Evolutionary conservation across 1,140 invertebrate species (phyloP), one percentile per base, ranked within the genome.

Genomic region (Reticulitermes speratus): DNA sequence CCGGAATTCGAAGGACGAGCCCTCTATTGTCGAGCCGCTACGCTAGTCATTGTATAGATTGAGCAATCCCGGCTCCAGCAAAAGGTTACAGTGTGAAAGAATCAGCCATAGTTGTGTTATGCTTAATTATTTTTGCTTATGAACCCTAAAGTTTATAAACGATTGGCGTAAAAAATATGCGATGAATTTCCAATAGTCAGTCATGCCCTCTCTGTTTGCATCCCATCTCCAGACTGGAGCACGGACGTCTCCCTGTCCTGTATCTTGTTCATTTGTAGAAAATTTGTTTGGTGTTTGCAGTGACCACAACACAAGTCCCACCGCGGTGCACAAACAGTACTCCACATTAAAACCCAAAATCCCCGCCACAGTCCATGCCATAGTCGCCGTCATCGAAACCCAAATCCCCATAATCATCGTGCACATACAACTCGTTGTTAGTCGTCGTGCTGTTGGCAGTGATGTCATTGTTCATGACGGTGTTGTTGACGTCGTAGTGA

Each of bases 291-390:
- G 65, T 75, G 65, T 75, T 75, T 55, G 19, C 52, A 55, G 52
- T 21, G 52, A 55, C 16, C 16, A 14, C 48, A 48, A 48, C 38
- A 38, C 38, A 38, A 38, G 38, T 5, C 38, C 38, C 38, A 38
- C 38, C 38, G 38, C 38, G 38, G 38, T 5, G 38, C 38, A 38
- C 38, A 38, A 2, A 38, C 2, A 38, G 2, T 25, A 14, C 44
- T 6, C 44, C 30, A 45, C 45, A 45, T 52, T 87, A 87, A n/a
- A 87, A 87, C 11, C 86, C 87, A 48, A 87, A 87, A 38, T 87
- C 87, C 1, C 83, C 87, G 44, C 87, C 85, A 75, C 87, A 87
- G 69, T 87, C 87, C 87, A 87, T 87, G 11, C 87, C 87, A 65
- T 87, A 87, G 48, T 87, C 87, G 0, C 44, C 87, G 75, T 87